Evolutionary conservation across 2,888 invertebrate genomes (phyloP).

Genomic region (Hydraecia micacea): DNA sequence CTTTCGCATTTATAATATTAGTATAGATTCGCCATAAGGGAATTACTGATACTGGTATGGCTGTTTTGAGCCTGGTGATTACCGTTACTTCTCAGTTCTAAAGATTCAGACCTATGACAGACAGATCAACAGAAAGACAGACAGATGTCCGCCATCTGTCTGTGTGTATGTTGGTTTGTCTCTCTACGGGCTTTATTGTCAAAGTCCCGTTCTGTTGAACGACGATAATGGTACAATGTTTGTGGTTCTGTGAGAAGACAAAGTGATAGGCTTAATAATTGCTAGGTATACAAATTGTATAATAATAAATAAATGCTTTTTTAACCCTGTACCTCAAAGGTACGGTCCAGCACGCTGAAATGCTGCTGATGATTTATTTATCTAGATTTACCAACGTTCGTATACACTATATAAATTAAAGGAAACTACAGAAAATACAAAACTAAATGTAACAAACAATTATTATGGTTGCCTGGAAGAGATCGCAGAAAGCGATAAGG

Average conservation of each 20-base stretch:
- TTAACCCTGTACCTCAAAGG: neutral
- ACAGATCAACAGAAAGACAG: neutral
- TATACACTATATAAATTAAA: too few relatives aligned
- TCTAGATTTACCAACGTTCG: too few relatives aligned
- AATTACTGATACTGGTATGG: neutral
- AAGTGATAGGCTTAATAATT: neutral
- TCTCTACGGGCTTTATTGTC: neutral
- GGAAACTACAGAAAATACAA: too few relatives aligned
- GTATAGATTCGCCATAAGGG: too few relatives aligned
- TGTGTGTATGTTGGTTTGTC: too few relatives aligned
- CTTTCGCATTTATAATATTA: too few relatives aligned
- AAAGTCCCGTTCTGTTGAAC: neutral
- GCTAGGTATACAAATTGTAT: too few relatives aligned
- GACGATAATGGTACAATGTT: neutral
- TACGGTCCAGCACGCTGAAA: neutral
- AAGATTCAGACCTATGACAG: neutral
- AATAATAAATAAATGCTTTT: neutral
- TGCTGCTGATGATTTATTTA: neutral
- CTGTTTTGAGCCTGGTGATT: neutral
- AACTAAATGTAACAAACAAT: too few relatives aligned
- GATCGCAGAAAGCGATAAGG: too few relatives aligned
- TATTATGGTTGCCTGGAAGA: too few relatives aligned
- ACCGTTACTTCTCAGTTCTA: neutral
- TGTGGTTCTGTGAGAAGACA: neutral
- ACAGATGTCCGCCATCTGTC: neutral